Evolutionary conservation across 1,140 invertebrate species (phyloP), one percentile per base, ranked within the genome.

Genomic region (Frieseomelitta varia): DNA sequence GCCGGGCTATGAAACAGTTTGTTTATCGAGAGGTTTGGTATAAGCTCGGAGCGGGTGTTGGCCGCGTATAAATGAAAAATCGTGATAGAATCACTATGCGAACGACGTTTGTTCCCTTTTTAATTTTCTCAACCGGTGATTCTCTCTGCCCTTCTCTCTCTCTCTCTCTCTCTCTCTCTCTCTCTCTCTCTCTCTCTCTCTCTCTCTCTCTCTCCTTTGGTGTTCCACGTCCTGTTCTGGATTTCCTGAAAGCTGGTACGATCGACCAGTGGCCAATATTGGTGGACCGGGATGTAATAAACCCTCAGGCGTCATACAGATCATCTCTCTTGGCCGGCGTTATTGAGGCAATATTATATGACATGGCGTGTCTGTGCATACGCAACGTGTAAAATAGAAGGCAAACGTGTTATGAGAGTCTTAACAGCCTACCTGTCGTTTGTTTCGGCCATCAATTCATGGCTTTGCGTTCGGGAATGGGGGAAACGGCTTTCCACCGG

Each of bases 221-320:
- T 19, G n/a, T 24, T 73, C n/a, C n/a, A 17, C 14, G 4, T 72
- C 67, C 58, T 47, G 8, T 30, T 72, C n/a, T 63, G 4, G 56
- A 34, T 67, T 47, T 71, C 55, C 34, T 67, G 67, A 84, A 76
- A 75, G 78, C 83, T 71, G 85, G 30, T 53, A 27, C 86, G 86
- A 88, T 88, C 87, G 87, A 88, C 87, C 83, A 79, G 87, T 75
- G 86, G 79, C 86, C 87, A 88, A 88, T 88, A 88, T 88, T 87
- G 87, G 75, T 85, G 86, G 67, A 84, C 84, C 76, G 84, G 87
- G 86, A 88, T 79, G 87, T 88, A 88, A 88, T 88, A 88, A 88
- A 85, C 87, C 87, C 86, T 79, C 87, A 55, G 83, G 87, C 87
- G 74, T 88, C 86, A 65, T 83, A 79, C 87, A 79, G 86, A 88